phyloP scores from a whole-genome alignment of 2,113 vertebrate genomes.

The Mystacornis crossleyi region DNA sequence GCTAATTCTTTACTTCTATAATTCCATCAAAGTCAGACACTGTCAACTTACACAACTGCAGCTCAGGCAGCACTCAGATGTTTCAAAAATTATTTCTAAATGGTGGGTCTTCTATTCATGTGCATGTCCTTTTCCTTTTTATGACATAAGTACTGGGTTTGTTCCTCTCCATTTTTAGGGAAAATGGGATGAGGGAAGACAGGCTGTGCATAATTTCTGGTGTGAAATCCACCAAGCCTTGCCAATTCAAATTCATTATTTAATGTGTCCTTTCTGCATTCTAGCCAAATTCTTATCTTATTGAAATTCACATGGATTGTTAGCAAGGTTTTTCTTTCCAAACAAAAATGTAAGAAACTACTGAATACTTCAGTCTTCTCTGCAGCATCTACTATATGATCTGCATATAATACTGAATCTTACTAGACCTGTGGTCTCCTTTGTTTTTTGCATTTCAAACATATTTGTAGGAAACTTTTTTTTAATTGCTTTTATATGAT shows the following conservation, averaged over 20 bases:
- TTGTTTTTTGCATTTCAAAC: not conserved
- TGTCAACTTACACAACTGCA: not conserved
- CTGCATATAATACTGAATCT: not conserved
- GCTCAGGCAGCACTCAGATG: not conserved
- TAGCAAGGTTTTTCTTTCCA: not conserved
- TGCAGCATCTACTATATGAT: not conserved
- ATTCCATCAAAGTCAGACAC: not conserved
- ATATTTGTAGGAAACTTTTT: not conserved
- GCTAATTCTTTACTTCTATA: not conserved
- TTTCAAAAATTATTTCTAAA: not conserved
- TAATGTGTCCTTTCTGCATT: not conserved
- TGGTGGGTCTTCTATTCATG: not conserved
- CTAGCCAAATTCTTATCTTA: not conserved
- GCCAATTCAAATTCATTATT: not conserved
- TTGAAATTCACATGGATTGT: not conserved
- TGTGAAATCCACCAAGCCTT: not conserved
- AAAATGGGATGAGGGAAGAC: not conserved
- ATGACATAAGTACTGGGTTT: not conserved
- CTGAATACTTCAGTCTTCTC: not conserved
- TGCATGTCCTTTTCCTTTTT: not conserved
- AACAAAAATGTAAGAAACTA: not conserved
- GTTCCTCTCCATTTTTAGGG: not conserved
- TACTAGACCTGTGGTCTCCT: not conserved
- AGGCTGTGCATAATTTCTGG: not conserved
- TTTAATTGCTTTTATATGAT: not conserved